These are phyloP conservation scores for Mongoloraphidia duomilia DNA, from an alignment of 2,888 invertebrate species.

Conservation along the genomic window DNA sequence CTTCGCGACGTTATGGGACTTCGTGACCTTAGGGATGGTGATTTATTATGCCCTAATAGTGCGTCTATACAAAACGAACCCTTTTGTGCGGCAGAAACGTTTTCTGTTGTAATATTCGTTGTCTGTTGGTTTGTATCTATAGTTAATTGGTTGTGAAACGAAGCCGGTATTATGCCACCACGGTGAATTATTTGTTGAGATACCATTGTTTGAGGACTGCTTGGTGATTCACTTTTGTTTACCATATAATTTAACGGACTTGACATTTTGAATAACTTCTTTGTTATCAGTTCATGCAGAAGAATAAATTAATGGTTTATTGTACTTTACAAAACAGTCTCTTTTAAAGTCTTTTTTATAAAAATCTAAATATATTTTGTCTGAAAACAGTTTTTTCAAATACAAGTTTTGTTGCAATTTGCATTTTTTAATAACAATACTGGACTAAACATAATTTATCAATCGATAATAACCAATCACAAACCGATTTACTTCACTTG, in stretches of 20 bases:
- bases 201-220: constrained; percentile 5
- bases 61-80: constrained; percentile 86
- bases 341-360: no score
- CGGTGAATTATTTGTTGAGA: constrained; percentile 4
- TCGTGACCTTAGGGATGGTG: constrained; percentile 22
- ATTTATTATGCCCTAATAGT: constrained; percentile 44
- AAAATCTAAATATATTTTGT: no score
- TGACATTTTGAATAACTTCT: background rate
- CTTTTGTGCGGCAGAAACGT: constrained; percentile 17
- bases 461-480: no score
- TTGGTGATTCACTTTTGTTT: background rate
- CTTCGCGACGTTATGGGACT: constrained; percentile 28
- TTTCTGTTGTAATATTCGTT: constrained; percentile 7
- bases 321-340: no score
- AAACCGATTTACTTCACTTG: background rate
- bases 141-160: constrained; percentile 5
- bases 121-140: constrained; percentile 26
- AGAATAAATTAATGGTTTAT: no score
- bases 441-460: no score
- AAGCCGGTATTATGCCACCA: constrained; percentile 1
- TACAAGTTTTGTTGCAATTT: no score
- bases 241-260: constrained; percentile 7
- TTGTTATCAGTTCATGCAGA: no score
- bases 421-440: no score
- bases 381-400: no score